Percentiles rank a stretch among this genome's conserved stretches.
phyloP scores from a whole-genome alignment of 2,888 invertebrate species.

The Eilema caniola region DNA sequence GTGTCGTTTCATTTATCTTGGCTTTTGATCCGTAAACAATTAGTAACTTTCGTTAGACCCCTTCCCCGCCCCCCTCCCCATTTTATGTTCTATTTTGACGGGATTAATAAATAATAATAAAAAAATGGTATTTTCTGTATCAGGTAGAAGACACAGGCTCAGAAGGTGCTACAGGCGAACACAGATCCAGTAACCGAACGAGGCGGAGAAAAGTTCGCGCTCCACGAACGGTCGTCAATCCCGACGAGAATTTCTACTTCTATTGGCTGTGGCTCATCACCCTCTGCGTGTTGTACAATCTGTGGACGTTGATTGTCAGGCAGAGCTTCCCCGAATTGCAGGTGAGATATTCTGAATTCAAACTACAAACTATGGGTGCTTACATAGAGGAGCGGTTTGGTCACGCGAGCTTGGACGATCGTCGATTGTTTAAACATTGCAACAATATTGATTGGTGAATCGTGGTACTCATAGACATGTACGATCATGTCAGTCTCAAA shows the following conservation, averaged over 20 bases:
- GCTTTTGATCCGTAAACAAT: too few species aligned
- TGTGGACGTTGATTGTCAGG: constrained; percentile 98
- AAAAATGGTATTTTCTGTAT: constrained; percentile 19
- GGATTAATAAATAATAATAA: background rate
- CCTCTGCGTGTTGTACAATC: constrained; percentile 96
- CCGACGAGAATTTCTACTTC: constrained; percentile 98
- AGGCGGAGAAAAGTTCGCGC: constrained; percentile 90
- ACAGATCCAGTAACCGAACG: constrained; percentile 86
- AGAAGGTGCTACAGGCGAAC: constrained; percentile 88
- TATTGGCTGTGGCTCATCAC: constrained; percentile 97
- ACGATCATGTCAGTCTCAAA: too few species aligned
- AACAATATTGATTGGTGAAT: too few species aligned
- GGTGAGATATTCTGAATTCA: constrained; percentile 61
- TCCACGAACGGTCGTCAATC: constrained; percentile 95
- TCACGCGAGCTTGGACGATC: too few species aligned
- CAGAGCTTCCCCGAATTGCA: constrained; percentile 98
- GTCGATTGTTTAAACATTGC: too few species aligned
- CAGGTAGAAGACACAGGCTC: constrained; percentile 90
- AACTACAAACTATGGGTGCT: too few species aligned
- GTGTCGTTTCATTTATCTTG: too few species aligned
- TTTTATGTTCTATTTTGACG: too few species aligned
- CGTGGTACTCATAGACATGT: too few species aligned
- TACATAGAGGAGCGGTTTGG: too few species aligned
- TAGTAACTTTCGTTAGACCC: too few species aligned
- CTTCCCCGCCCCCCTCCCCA: too few species aligned